Evolutionary conservation across 2,797 vertebrate genomes (phyloP).

Genomic region (Chaunax sp.): DNA sequence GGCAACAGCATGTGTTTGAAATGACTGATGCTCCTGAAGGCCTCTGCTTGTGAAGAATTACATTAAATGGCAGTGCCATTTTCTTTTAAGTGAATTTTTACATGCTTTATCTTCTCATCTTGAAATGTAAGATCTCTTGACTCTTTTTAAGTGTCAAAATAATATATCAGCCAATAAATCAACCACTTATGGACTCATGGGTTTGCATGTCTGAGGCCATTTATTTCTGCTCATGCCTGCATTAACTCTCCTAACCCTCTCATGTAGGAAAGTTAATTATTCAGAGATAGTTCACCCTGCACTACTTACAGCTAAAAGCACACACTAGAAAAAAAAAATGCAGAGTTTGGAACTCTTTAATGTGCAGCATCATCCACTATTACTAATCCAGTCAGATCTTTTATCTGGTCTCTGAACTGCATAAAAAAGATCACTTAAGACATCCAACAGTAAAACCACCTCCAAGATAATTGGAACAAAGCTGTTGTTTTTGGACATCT

Average conservation of each 20-base stretch:
- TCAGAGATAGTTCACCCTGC: slow-evolving; percentile 41
- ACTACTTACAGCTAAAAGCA: slow-evolving; percentile 56
- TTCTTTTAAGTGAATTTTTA: neutral
- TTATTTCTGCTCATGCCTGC: slow-evolving; percentile 59
- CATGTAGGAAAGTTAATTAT: slow-evolving; percentile 64
- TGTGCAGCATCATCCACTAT: neutral
- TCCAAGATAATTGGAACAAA: neutral
- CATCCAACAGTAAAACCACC: neutral
- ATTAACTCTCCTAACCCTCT: slow-evolving; percentile 46
- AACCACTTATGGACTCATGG: neutral
- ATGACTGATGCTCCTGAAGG: too few species aligned
- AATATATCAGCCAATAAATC: slow-evolving; percentile 3
- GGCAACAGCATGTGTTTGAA: too few species aligned
- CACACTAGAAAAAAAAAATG: slow-evolving; percentile 35
- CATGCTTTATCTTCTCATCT: slow-evolving; percentile 5
- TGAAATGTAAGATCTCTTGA: neutral
- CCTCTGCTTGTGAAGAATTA: too few species aligned
- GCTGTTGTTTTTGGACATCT: neutral
- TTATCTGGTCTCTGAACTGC: neutral
- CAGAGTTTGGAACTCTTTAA: slow-evolving; percentile 18
- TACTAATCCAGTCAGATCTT: neutral
- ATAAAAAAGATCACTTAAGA: neutral
- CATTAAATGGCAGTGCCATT: slow-evolving; percentile 2
- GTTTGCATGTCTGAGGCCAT: slow-evolving; percentile 27
- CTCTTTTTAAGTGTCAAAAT: slow-evolving; percentile 31